Conservation (phyloP, 2,113 vertebrate species). For the Columba janthina region DNA sequence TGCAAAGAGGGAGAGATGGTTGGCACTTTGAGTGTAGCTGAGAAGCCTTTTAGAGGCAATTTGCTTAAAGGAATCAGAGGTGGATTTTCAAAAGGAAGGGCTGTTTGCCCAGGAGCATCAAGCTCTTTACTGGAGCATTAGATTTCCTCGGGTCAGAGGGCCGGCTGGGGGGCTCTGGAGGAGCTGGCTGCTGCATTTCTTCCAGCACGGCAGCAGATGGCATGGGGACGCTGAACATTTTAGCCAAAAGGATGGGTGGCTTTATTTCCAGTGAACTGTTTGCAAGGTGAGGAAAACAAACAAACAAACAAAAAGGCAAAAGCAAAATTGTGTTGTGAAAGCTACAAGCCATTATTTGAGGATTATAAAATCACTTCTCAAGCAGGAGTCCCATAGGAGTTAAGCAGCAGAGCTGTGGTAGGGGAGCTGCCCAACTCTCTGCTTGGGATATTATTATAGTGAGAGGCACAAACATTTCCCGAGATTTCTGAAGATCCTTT, state of each 20-base stretch:
- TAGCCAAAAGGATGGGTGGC: background rate
- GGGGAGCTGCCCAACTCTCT: background rate
- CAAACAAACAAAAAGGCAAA: background rate
- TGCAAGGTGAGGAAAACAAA: rapidly evolving
- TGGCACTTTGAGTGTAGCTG: background rate
- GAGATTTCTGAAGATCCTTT: background rate
- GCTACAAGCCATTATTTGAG: background rate
- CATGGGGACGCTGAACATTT: background rate
- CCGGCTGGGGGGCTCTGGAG: background rate
- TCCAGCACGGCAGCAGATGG: background rate
- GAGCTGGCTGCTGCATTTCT: background rate
- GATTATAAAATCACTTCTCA: background rate
- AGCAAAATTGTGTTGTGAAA: background rate
- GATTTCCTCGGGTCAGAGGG: background rate
- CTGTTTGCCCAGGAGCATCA: background rate
- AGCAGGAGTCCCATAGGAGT: background rate
- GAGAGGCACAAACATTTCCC: background rate
- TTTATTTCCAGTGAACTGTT: background rate
- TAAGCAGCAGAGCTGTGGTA: background rate
- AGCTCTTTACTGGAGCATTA: background rate
- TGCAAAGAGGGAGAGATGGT: background rate
- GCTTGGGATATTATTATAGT: background rate
- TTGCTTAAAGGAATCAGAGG: background rate
- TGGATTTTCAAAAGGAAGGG: background rate
- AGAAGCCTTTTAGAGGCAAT: background rate